Percentiles rank a stretch among this genome's conserved stretches.
phyloP scores from a whole-genome alignment of 2,113 vertebrate species.

The Paratilapia polleni region DNA sequence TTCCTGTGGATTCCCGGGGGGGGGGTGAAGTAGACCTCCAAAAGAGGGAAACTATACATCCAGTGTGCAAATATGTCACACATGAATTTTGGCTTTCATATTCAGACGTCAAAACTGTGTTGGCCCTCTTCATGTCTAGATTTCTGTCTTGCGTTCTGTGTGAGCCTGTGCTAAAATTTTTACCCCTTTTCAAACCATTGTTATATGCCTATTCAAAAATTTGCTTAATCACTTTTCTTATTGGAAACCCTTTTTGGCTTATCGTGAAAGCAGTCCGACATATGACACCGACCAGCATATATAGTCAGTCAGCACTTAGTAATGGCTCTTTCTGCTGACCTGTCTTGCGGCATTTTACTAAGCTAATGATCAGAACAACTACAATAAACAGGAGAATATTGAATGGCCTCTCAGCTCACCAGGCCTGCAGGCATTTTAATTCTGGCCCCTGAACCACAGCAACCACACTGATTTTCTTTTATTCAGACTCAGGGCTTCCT shows the following conservation, averaged over 20 bases:
- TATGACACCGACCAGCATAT: slow-evolving; percentile 47
- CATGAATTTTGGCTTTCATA: not conserved
- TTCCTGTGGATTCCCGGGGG: not conserved
- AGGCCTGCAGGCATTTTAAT: slow-evolving; percentile 60
- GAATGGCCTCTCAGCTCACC: slow-evolving; percentile 62
- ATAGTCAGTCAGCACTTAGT: slow-evolving; percentile 66
- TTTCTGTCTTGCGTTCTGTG: slow-evolving; percentile 12
- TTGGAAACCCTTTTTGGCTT: slow-evolving; percentile 46
- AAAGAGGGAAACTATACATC: slow-evolving; percentile 1
- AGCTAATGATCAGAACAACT: slow-evolving; percentile 72
- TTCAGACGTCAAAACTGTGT: slow-evolving; percentile 9
- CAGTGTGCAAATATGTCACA: not conserved
- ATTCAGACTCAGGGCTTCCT: slow-evolving; percentile 38
- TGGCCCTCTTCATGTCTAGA: not conserved
- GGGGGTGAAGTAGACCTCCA: not conserved
- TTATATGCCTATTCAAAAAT: slow-evolving; percentile 16
- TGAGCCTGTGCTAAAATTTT: slow-evolving; percentile 35
- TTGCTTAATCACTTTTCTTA: slow-evolving; percentile 24
- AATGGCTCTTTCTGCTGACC: slow-evolving; percentile 65
- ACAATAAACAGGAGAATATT: slow-evolving; percentile 67
- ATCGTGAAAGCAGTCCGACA: slow-evolving; percentile 55
- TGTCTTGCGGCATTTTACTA: slow-evolving; percentile 64
- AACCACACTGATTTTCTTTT: slow-evolving; percentile 63
- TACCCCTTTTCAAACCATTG: slow-evolving; percentile 29
- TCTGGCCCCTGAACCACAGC: slow-evolving; percentile 57